These are phyloP conservation scores for Strigamia maritima DNA, from an alignment of 2,888 invertebrate genomes.

Conservation along the genomic window DNA sequence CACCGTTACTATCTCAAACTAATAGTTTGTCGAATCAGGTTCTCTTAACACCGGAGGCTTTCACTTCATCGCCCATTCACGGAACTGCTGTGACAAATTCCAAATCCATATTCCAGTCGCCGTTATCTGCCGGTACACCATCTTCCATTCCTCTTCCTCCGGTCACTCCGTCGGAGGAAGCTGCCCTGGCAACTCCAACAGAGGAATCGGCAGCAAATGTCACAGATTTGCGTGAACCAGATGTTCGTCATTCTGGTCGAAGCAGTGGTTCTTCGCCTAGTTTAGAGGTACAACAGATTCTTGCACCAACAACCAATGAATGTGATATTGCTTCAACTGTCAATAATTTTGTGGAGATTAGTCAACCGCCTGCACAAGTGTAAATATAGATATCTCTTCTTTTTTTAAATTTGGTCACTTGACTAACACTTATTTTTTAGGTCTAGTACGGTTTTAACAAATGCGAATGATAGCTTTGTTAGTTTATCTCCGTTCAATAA, in stretches of 20 bases:
- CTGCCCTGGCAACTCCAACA: conserved; percentile 42
- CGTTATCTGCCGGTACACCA: conserved; percentile 43
- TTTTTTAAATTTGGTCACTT: not conserved
- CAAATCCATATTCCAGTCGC: conserved; percentile 38
- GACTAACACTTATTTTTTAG: not conserved
- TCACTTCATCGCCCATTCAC: conserved; percentile 58
- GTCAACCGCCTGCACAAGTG: not conserved
- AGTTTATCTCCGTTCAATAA: conserved; percentile 1
- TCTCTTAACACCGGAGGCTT: conserved; percentile 84
- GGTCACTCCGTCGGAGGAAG: conserved; percentile 41
- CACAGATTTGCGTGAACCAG: not conserved
- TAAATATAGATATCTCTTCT: not conserved
- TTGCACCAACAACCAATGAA: conserved; percentile 49
- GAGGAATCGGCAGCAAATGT: conserved; percentile 48
- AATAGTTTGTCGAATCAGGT: conserved; percentile 23
- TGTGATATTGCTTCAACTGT: not conserved
- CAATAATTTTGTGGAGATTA: not conserved
- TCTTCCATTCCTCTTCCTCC: conserved; percentile 48
- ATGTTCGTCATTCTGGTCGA: conserved; percentile 25
- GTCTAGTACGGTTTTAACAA: not conserved
- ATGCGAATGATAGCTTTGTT: not conserved
- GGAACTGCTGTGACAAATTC: not conserved
- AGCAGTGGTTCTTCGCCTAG: conserved; percentile 88
- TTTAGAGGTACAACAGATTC: conserved; percentile 82
- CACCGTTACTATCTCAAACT: not conserved